phyloP scores from a whole-genome alignment of 1,140 invertebrate species.

The Bacillus rossius region DNA sequence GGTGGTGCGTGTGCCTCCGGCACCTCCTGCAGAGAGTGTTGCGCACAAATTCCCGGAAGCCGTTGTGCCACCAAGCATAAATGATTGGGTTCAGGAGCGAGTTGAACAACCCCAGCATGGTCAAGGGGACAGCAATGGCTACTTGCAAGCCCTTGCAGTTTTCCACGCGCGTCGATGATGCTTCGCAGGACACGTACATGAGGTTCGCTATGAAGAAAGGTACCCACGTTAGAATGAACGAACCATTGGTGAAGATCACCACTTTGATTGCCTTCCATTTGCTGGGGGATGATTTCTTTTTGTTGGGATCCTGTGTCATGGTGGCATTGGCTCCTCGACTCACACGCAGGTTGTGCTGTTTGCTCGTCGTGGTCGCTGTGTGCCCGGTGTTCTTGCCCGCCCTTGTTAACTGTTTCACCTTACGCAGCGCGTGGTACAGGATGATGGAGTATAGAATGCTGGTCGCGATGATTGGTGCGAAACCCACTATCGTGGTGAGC shows the following conservation, averaged over 20 bases:
- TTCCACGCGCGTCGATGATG: constrained; percentile 33
- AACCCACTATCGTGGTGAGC: constrained; percentile 45
- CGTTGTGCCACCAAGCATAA: constrained; percentile 65
- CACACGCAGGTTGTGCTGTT: background rate
- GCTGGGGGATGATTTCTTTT: constrained; percentile 22
- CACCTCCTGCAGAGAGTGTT: constrained; percentile 20
- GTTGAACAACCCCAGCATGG: constrained; percentile 55
- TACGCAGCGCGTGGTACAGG: constrained; percentile 44
- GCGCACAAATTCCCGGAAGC: constrained; percentile 42
- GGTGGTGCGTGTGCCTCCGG: too few species aligned
- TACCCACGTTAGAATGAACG: constrained; percentile 45
- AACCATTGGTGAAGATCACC: constrained; percentile 49
- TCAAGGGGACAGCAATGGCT: constrained; percentile 46
- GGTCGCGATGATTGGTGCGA: constrained; percentile 46
- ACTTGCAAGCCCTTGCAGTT: constrained; percentile 41
- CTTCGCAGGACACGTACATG: constrained; percentile 44
- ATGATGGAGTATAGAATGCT: constrained; percentile 49
- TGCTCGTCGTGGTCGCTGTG: background rate
- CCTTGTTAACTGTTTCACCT: constrained; percentile 40
- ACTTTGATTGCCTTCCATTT: constrained; percentile 51
- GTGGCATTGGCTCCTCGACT: background rate
- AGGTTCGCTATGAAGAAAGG: constrained; percentile 45
- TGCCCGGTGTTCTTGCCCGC: constrained; percentile 14
- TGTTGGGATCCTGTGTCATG: background rate
- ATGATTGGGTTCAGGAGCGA: constrained; percentile 64